Evolutionary conservation across 2,797 vertebrate species (phyloP).

Genomic region (Gallirallus australis): DNA sequence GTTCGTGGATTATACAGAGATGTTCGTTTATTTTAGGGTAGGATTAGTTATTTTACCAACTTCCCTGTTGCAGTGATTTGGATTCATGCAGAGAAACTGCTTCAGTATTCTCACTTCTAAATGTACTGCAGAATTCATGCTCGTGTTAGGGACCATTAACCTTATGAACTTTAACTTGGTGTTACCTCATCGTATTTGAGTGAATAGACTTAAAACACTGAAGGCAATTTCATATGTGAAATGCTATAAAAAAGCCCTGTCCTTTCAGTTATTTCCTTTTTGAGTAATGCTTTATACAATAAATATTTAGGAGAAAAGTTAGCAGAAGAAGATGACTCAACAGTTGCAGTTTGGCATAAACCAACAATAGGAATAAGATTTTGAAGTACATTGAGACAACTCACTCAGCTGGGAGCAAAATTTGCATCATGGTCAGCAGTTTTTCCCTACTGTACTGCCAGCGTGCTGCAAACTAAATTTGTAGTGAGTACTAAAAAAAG

Average conservation of each 20-base stretch:
- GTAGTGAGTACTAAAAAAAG: not conserved
- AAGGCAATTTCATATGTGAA: not conserved
- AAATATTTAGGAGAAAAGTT: not conserved
- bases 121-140: not conserved
- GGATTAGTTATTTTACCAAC: not conserved
- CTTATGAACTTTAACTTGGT: not conserved
- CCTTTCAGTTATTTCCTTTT: not conserved
- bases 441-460: not conserved
- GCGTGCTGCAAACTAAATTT: not conserved
- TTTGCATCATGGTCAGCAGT: not conserved
- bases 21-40: slow-evolving; percentile 1
- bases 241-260: not conserved
- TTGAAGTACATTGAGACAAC: not conserved
- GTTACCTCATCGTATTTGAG: not conserved
- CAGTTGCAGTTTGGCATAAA: not conserved
- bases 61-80: slow-evolving; percentile 8
- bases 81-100: not conserved
- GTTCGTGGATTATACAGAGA: not conserved
- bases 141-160: not conserved
- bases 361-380: not conserved
- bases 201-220: not conserved
- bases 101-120: slow-evolving; percentile 1
- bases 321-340: not conserved
- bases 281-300: not conserved
- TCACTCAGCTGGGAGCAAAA: not conserved